Evolutionary conservation across 2,888 invertebrate species (phyloP).

Genomic region (Limnephilus lunatus): DNA sequence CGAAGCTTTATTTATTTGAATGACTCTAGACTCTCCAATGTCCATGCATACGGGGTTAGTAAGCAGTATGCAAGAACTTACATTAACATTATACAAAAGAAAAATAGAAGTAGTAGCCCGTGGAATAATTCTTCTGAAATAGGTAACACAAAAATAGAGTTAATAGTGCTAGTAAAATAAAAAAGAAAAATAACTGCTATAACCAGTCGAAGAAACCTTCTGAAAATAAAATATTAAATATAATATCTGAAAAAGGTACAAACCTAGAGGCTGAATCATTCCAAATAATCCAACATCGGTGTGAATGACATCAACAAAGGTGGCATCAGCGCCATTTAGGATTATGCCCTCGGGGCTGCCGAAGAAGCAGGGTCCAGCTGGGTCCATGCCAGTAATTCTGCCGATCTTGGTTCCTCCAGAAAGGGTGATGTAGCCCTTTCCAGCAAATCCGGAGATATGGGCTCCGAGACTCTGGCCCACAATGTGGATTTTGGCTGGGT

Average conservation of each 20-base stretch:
- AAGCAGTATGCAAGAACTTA: too few species aligned
- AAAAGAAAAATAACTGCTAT: too few species aligned
- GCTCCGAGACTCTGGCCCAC: background rate
- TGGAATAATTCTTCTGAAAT: too few species aligned
- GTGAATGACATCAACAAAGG: conserved; percentile 51
- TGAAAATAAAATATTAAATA: too few species aligned
- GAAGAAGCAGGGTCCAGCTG: conserved; percentile 61
- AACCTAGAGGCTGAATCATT: conserved; percentile 54
- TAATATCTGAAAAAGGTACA: background rate
- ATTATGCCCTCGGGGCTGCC: background rate
- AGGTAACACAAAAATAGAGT: too few species aligned
- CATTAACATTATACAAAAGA: too few species aligned
- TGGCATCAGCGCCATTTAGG: conserved; percentile 44
- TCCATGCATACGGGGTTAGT: too few species aligned
- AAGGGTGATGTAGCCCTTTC: background rate
- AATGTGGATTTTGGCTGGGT: conserved; percentile 18
- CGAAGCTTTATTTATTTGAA: too few species aligned
- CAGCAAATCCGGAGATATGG: background rate
- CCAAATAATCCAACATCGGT: conserved; percentile 49
- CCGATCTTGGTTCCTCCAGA: background rate
- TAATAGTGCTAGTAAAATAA: too few species aligned
- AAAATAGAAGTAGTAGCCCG: too few species aligned
- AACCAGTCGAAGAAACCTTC: too few species aligned
- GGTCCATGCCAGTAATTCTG: background rate
- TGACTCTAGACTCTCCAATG: too few species aligned